Evolutionary conservation across 2,113 vertebrate species (phyloP).

Genomic region (Axis porcinus): DNA sequence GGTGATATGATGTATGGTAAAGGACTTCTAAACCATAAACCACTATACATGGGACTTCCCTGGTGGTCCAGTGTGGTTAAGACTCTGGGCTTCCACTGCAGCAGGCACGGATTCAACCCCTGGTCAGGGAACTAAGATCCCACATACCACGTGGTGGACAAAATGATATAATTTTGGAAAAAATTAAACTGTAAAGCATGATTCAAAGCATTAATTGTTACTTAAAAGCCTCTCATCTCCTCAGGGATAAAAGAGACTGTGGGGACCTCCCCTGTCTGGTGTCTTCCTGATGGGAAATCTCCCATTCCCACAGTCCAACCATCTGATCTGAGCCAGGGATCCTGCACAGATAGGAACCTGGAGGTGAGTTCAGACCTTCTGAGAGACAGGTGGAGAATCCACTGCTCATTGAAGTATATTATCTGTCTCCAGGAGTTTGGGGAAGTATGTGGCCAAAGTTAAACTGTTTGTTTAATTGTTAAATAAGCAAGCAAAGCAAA

Average conservation of each 20-base stretch:
- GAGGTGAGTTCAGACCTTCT: neutral
- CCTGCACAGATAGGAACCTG: neutral
- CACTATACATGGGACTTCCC: neutral
- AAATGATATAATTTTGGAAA: too few species aligned
- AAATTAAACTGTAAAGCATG: neutral
- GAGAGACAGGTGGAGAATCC: neutral
- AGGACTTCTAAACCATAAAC: neutral
- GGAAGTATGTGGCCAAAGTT: neutral
- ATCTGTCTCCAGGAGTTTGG: neutral
- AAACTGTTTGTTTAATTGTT: neutral
- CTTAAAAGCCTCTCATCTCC: neutral
- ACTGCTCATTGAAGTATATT: neutral
- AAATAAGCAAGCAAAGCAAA: neutral
- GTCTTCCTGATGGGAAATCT: too few species aligned
- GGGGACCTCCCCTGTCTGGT: too few species aligned
- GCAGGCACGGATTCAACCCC: too few species aligned
- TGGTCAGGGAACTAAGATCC: too few species aligned
- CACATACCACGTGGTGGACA: too few species aligned
- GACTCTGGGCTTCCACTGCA: too few species aligned
- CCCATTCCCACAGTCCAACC: accelerated
- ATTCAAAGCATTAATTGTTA: neutral
- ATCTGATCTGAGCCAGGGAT: neutral
- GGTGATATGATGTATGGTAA: neutral
- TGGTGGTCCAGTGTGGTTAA: too few species aligned
- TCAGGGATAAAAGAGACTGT: too few species aligned